phyloP scores from a whole-genome alignment of 2,113 vertebrate species.

The Dinomys branickii region DNA sequence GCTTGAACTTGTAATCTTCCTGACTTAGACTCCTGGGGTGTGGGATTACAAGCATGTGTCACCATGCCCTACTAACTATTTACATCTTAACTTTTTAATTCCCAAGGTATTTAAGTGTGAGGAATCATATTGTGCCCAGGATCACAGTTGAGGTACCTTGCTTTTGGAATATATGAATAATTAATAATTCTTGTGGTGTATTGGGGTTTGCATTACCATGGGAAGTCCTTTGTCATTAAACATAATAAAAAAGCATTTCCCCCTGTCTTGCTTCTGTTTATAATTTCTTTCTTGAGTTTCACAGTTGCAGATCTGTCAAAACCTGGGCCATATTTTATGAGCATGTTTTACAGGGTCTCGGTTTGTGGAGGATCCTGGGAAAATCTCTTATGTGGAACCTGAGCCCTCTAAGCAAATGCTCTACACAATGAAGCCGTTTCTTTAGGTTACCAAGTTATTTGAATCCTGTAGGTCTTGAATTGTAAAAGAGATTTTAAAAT shows the following conservation, averaged over 20 bases:
- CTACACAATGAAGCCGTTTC: neutral
- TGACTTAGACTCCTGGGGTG: neutral
- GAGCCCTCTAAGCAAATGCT: neutral
- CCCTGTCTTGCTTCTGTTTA: neutral
- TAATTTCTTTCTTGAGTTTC: constrained; percentile 42
- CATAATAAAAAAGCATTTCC: constrained; percentile 17
- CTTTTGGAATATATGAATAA: constrained; percentile 6
- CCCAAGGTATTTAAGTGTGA: constrained; percentile 45
- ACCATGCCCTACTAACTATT: neutral
- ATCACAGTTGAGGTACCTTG: constrained; percentile 16
- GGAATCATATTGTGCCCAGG: neutral
- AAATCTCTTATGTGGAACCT: neutral
- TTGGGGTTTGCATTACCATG: constrained; percentile 5
- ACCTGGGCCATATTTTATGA: neutral
- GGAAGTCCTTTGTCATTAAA: constrained; percentile 39
- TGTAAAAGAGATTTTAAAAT: constrained; percentile 7
- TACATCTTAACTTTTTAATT: constrained; percentile 38
- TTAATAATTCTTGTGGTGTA: constrained; percentile 10
- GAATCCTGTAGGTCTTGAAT: constrained; percentile 9
- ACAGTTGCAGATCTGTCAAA: neutral
- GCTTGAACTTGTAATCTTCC: neutral
- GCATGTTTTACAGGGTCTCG: neutral
- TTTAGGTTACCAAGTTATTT: neutral
- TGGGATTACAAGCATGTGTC: neutral
- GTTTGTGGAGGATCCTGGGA: constrained; percentile 25